Conservation (phyloP, 2,797 vertebrate species). For the Peromyscus eremicus region DNA sequence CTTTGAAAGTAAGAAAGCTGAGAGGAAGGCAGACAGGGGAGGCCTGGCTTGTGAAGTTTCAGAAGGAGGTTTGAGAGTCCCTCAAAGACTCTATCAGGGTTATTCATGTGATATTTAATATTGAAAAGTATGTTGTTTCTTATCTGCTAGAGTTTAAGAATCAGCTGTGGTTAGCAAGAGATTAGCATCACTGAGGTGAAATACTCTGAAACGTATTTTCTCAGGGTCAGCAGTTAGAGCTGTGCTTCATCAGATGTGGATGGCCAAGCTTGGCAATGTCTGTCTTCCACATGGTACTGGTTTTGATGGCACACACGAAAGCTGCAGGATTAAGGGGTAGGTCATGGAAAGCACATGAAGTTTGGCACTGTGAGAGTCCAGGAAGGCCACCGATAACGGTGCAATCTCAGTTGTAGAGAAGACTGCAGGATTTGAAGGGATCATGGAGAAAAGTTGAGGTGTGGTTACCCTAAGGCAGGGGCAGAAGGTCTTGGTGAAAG, state of each 20-base stretch:
- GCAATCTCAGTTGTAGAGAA: neutral
- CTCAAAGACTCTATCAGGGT: neutral
- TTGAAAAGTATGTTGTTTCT: neutral
- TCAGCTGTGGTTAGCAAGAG: neutral
- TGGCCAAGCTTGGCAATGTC: neutral
- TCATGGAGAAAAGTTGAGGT: too few relatives aligned
- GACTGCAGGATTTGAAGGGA: too few relatives aligned
- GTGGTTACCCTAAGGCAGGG: too few relatives aligned
- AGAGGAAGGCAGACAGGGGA: neutral
- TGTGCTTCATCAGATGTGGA: neutral
- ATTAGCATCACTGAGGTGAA: neutral
- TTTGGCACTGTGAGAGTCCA: neutral
- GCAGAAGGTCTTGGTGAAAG: too few relatives aligned
- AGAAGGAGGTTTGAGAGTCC: neutral
- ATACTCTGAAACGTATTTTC: neutral
- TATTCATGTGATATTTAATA: neutral
- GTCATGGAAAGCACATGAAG: neutral
- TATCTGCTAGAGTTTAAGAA: neutral
- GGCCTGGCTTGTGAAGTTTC: neutral
- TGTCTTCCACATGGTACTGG: neutral
- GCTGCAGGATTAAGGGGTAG: fast-evolving
- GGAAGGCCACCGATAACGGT: neutral
- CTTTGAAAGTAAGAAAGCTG: neutral
- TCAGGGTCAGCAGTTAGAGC: neutral
- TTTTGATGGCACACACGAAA: neutral